Percentiles rank a stretch among this genome's conserved stretches.
Evolutionary conservation across 92 coral and sea anemone genomes (phyloP).

Genomic region (Desmophyllum pertusum): DNA sequence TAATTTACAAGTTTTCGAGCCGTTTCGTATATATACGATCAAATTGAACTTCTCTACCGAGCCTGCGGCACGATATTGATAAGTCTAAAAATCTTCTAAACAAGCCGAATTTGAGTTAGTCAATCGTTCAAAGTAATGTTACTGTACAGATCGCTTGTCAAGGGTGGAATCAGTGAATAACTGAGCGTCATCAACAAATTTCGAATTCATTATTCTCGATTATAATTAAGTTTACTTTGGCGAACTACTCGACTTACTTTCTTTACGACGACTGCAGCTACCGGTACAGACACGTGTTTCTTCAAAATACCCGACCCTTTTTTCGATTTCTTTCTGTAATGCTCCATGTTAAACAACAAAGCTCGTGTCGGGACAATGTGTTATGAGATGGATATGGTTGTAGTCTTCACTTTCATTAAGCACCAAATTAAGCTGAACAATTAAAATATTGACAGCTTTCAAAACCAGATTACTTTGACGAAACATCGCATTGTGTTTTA

Average conservation of each 20-base stretch:
- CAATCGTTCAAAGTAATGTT: no score
- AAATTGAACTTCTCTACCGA: no score
- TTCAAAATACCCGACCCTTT: constrained; percentile 26
- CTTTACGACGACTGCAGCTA: constrained; percentile 5
- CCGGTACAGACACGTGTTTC: constrained; percentile 12
- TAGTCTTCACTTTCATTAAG: constrained; percentile 9
- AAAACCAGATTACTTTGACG: constrained; percentile 12
- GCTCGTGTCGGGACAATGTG: neutral
- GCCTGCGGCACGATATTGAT: no score
- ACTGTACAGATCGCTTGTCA: neutral
- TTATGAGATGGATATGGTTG: neutral
- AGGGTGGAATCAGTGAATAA: neutral
- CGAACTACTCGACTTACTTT: constrained; percentile 14
- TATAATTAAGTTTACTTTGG: neutral
- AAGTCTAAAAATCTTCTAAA: no score
- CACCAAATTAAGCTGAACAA: constrained; percentile 21
- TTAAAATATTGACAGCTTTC: constrained; percentile 12
- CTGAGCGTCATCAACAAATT: neutral
- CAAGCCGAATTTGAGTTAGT: no score
- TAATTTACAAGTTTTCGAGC: no score
- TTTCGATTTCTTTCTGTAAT: constrained; percentile 21
- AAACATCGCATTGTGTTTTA: constrained; percentile 26
- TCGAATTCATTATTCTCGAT: neutral
- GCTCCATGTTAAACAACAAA: constrained; percentile 27
- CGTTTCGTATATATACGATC: no score